Evolutionary conservation across 2,888 invertebrate genomes (phyloP), one percentile per base, ranked within the genome.

Genomic region (Dolichopus griseipennis): DNA sequence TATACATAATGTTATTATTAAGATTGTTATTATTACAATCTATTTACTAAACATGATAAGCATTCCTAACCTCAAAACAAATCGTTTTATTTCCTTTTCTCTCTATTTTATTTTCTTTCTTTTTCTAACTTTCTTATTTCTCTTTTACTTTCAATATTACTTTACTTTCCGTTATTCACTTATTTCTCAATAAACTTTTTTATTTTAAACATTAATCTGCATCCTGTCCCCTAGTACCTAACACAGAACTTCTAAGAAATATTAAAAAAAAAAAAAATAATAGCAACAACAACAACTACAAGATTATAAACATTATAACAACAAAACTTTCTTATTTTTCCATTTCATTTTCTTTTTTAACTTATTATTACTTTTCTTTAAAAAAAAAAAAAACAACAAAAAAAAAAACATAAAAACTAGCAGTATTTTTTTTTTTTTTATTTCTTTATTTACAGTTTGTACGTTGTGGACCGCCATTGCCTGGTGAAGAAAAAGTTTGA

Each of bases 401-500:
- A 33, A 12, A 37, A 65, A 41, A 37, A 63, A 64, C 52, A 63
- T 66, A 33, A 65, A 41, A 37, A 64, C 67, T 68, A 65, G 63
- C 63, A 52, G 64, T 62, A 67, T 78, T 79, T 74, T 27, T 27
- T 27, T 27, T 27, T 27, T 4, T 27, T 27, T 27, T n/a, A n/a
- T n/a, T n/a, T n/a, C n/a, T 27, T 27, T 79, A 78, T 77, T 81
- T 88, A 78, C 87, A 92, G 92, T 91, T 91, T 83, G 90, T 92
- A 78, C 87, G 91, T 77, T 90, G 88, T 83, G 78, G 88, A 85
- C 80, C 87, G 83, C 80, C 86, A 84, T 76, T 86, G 77, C 85
- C 87, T 74, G 89, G 87, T 75, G 91, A 91, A 83, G 91, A 91
- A 80, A 91, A 90, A 82, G 91, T 91, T 85, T 91, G 91, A 91